A percentile compares a stretch with the other conserved stretches of the same genome.
Evolutionary conservation across 2,113 vertebrate species (phyloP).

Genomic region (Scophthalmus maximus): DNA sequence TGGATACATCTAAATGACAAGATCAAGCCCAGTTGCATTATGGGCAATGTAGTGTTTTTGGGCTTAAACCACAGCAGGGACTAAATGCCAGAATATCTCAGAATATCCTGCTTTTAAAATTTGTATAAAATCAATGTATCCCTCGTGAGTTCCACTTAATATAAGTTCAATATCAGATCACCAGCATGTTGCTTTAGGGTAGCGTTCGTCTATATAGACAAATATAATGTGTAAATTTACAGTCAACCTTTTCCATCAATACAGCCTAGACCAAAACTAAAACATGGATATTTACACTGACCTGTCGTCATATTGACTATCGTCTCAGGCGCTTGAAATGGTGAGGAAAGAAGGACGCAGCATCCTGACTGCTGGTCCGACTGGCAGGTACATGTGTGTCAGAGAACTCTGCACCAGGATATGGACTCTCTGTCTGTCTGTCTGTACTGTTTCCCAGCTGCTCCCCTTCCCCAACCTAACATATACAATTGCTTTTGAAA

Average conservation of each 20-base stretch:
- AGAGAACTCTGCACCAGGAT: too few species aligned
- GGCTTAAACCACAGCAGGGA: too few species aligned
- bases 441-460: too few species aligned
- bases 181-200: too few species aligned
- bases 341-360: not conserved
- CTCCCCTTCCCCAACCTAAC: slow-evolving; percentile 44
- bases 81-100: too few species aligned
- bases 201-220: not conserved
- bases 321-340: not conserved
- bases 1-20: too few species aligned
- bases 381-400: too few species aligned
- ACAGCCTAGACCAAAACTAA: slow-evolving; percentile 10
- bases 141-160: not conserved
- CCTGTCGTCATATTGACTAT: not conserved
- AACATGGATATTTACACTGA: slow-evolving; percentile 35
- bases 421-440: too few species aligned
- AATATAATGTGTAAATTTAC: too few species aligned
- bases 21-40: too few species aligned
- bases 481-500: slow-evolving; percentile 69
- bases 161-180: not conserved
- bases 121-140: not conserved
- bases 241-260: too few species aligned
- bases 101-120: not conserved
- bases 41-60: not conserved
- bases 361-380: not conserved